Conservation (phyloP, 2,888 invertebrate species). For the Adineta ricciae region DNA sequence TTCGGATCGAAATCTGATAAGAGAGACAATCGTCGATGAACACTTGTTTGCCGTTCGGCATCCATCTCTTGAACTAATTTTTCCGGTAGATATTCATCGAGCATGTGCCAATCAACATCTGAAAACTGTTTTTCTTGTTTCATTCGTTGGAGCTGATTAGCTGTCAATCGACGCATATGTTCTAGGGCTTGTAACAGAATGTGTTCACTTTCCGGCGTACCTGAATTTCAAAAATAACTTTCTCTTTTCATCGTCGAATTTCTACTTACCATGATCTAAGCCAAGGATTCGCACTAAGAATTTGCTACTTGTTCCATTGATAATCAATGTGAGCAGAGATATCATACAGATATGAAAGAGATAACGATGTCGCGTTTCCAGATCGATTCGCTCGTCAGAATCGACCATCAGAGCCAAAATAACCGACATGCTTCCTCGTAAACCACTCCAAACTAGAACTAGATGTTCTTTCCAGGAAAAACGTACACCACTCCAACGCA, state of each 20-base stretch:
- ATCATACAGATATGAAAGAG: not conserved
- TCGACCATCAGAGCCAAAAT: not conserved
- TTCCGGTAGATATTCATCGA: not conserved
- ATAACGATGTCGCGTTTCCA: not conserved
- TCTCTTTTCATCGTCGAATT: not conserved
- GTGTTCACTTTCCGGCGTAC: not conserved
- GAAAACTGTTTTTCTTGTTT: not conserved
- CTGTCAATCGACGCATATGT: not conserved
- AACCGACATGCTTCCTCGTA: not conserved
- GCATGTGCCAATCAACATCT: not conserved
- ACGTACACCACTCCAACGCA: not conserved
- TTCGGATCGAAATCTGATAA: not conserved
- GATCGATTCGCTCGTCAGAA: not conserved
- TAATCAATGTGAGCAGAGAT: not conserved
- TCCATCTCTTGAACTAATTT: not conserved
- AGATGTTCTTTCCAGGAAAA: not conserved
- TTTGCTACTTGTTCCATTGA: constrained; percentile 15
- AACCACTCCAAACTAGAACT: not conserved
- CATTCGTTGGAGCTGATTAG: not conserved
- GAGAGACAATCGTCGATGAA: not conserved
- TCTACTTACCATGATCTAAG: not conserved
- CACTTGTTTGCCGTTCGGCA: not conserved
- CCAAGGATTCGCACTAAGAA: not conserved
- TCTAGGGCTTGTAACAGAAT: constrained; percentile 1
- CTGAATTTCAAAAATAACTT: not conserved